phyloP scores from a whole-genome alignment of 1,140 invertebrate species.

The Asbolus verrucosus region DNA sequence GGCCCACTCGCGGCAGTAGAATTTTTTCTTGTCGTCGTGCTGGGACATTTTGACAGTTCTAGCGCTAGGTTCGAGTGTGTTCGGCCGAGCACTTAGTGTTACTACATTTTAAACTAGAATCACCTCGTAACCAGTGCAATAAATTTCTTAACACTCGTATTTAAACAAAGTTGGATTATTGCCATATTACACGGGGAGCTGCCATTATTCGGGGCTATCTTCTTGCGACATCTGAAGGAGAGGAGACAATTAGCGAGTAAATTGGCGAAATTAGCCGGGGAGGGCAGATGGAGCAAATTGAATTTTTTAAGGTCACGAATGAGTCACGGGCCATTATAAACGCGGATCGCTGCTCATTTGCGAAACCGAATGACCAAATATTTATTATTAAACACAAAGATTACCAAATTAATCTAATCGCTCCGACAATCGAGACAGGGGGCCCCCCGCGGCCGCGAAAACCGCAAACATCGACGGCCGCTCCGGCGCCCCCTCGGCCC shows the following conservation, averaged over 20 bases:
- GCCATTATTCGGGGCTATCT: slow-evolving; percentile 17
- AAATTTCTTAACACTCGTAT: background rate
- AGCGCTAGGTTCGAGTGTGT: too few species aligned
- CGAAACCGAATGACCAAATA: slow-evolving; percentile 26
- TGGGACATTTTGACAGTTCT: slow-evolving; percentile 53
- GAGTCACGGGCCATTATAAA: slow-evolving; percentile 25
- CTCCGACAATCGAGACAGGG: background rate
- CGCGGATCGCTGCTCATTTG: background rate
- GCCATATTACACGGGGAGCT: background rate
- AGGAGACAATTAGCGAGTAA: background rate
- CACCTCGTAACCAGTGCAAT: slow-evolving; percentile 5
- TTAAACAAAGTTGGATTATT: background rate
- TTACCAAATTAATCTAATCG: slow-evolving; percentile 13
- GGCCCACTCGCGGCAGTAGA: slow-evolving; percentile 92
- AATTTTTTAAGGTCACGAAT: slow-evolving; percentile 31
- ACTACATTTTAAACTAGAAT: slow-evolving; percentile 16
- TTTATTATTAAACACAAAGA: background rate
- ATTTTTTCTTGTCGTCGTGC: slow-evolving; percentile 72
- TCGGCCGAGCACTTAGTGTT: background rate
- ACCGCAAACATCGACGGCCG: background rate
- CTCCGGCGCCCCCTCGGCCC: background rate
- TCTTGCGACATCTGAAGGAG: background rate
- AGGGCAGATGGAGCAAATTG: slow-evolving; percentile 11
- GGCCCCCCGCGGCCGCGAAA: background rate
- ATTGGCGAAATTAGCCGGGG: slow-evolving; percentile 3